Conservation (phyloP, 2,888 invertebrate genomes). For the Meta bourneti region DNA sequence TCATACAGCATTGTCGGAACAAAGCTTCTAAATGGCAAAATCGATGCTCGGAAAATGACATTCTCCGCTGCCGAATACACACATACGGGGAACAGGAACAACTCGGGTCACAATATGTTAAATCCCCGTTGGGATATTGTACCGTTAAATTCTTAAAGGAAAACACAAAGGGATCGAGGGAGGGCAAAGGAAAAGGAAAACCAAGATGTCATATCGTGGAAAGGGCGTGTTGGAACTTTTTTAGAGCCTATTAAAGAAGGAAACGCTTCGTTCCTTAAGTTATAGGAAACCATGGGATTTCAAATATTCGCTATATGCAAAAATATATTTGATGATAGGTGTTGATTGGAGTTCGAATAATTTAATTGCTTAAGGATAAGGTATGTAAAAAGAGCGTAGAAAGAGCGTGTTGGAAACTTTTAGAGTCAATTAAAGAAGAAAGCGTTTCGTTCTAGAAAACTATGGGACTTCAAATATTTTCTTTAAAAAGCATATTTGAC, state of each 20-base stretch:
- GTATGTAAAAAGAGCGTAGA: too few species aligned
- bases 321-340: too few species aligned
- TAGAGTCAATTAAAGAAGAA: too few species aligned
- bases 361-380: too few species aligned
- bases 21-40: slow-evolving; percentile 64
- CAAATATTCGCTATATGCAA: too few species aligned
- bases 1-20: slow-evolving; percentile 50
- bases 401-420: too few species aligned
- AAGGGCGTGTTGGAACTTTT: background rate
- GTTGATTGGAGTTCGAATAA: too few species aligned
- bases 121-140: slow-evolving; percentile 55
- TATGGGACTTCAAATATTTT: too few species aligned
- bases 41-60: slow-evolving; percentile 60
- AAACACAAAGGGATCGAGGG: background rate
- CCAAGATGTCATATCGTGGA: slow-evolving; percentile 33
- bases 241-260: background rate
- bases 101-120: slow-evolving; percentile 64
- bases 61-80: slow-evolving; percentile 35
- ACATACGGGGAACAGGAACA: background rate
- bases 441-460: too few species aligned
- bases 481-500: too few species aligned
- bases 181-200: background rate
- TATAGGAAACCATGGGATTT: too few species aligned
- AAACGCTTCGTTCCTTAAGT: too few species aligned
- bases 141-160: slow-evolving; percentile 38